Evolutionary conservation across 2,797 vertebrate species (phyloP).

Genomic region (Selene dorsalis): DNA sequence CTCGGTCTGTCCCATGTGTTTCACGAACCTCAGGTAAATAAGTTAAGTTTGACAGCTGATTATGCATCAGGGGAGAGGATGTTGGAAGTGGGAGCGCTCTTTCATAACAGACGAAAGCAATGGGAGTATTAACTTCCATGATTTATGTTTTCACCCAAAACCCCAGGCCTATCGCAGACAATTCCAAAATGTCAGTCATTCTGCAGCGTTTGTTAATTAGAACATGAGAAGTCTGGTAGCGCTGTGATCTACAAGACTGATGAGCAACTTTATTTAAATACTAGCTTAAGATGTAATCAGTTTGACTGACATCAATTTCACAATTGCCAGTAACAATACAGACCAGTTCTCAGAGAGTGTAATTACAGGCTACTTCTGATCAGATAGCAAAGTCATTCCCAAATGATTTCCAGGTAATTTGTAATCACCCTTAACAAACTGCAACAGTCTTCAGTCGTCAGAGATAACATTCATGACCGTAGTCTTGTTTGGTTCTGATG

Average conservation of each 20-base stretch:
- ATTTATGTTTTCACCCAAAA: constrained; percentile 60
- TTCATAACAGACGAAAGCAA: constrained; percentile 72
- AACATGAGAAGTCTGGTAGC: constrained; percentile 47
- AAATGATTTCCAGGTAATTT: constrained; percentile 21
- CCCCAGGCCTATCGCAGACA: constrained; percentile 18
- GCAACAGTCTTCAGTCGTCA: background rate
- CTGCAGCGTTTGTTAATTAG: constrained; percentile 44
- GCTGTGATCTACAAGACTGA: constrained; percentile 22
- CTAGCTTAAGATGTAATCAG: constrained; percentile 47
- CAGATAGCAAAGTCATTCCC: constrained; percentile 28
- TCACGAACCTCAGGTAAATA: constrained; percentile 67
- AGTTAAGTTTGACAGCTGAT: constrained; percentile 77
- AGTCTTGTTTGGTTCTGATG: background rate
- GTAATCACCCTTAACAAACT: constrained; percentile 1
- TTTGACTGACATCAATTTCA: constrained; percentile 34
- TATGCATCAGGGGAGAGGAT: constrained; percentile 66
- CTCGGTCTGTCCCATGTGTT: constrained; percentile 65
- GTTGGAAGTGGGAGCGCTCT: constrained; percentile 62
- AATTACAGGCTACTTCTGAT: constrained; percentile 24
- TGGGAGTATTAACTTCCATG: constrained; percentile 74
- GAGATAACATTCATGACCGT: background rate
- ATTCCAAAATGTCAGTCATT: constrained; percentile 69
- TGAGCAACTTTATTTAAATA: constrained; percentile 37
- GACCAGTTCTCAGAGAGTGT: background rate
- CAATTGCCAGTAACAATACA: constrained; percentile 37